Conservation (phyloP, 2,113 vertebrate species). For the Lamprotornis superbus region DNA sequence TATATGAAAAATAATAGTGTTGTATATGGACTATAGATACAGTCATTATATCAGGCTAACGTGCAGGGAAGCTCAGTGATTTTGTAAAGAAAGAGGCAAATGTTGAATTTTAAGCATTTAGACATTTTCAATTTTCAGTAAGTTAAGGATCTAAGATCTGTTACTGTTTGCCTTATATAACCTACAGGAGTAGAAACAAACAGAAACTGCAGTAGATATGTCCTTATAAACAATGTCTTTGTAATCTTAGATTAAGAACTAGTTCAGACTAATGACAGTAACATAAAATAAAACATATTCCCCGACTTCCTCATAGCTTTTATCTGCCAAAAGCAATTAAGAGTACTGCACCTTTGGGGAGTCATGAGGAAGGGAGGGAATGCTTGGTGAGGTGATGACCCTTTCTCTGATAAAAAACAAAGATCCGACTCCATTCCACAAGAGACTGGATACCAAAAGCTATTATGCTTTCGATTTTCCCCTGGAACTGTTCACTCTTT, state of each 20-base stretch:
- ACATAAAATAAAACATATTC: conserved; percentile 18
- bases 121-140: background rate
- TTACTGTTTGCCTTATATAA: background rate
- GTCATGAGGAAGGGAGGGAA: conserved; percentile 44
- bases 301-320: conserved; percentile 43
- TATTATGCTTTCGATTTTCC: background rate
- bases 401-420: background rate
- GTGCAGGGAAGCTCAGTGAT: background rate
- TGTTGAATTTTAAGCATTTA: background rate
- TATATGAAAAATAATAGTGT: background rate
- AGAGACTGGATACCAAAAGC: background rate
- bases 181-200: background rate
- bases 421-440: background rate
- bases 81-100: background rate
- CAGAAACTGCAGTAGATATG: background rate
- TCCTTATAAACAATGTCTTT: background rate
- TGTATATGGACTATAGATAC: background rate
- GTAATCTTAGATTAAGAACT: conserved; percentile 12
- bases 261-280: conserved; percentile 17
- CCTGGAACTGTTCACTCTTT: background rate
- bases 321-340: conserved; percentile 56
- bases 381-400: background rate
- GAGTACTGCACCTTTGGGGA: conserved; percentile 2
- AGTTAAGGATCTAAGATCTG: background rate
- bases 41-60: background rate